These are phyloP conservation scores for Labeo rohita DNA, from an alignment of 2,113 vertebrate genomes.

Conservation along the genomic window DNA sequence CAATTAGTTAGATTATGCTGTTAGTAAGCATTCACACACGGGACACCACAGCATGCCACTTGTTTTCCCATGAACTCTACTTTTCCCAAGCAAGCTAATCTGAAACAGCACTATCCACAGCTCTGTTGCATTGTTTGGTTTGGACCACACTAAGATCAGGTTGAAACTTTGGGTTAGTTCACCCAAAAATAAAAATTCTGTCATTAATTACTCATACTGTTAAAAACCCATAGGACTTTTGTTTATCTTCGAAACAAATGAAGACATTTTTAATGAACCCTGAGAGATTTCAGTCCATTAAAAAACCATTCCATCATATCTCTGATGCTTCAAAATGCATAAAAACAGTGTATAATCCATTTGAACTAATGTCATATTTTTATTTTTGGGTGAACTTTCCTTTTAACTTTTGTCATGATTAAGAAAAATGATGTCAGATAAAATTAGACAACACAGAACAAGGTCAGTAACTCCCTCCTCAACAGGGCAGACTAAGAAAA, in stretches of 20 bases:
- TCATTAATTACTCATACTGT: neutral
- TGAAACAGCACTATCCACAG: conserved; percentile 45
- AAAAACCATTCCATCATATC: neutral
- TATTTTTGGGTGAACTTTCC: neutral
- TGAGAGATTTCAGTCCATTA: neutral
- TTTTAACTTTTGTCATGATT: neutral
- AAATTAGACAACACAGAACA: conserved; percentile 35
- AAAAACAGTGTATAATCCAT: neutral
- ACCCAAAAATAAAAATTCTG: neutral
- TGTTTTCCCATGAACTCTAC: conserved; percentile 55
- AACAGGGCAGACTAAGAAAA: neutral
- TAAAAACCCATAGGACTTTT: neutral
- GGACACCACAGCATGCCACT: conserved; percentile 20
- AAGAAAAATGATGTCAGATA: neutral
- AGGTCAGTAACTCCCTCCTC: conserved; percentile 32
- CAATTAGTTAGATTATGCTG: neutral
- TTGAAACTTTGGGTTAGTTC: conserved; percentile 14
- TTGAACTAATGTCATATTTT: neutral
- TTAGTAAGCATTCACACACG: neutral
- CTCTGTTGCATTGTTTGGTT: conserved; percentile 53
- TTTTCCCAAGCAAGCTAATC: conserved; percentile 50
- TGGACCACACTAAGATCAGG: conserved; percentile 52
- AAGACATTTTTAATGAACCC: neutral
- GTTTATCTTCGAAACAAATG: neutral
- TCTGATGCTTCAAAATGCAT: neutral